phyloP scores from a whole-genome alignment of 23 tunicate genomes.

The Halocynthia roretzi region DNA sequence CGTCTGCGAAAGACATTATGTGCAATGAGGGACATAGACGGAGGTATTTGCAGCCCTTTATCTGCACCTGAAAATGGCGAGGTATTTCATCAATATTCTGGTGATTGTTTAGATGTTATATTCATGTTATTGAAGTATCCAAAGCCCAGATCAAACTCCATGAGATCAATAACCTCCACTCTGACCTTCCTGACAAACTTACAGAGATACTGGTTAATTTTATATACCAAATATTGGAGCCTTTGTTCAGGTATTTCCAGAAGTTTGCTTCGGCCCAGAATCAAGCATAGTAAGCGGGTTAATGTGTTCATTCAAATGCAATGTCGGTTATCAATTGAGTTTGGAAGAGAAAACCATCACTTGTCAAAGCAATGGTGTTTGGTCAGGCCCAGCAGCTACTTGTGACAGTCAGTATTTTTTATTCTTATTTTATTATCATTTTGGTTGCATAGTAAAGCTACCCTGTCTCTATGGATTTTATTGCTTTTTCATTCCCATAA shows the following conservation, averaged over 20 bases:
- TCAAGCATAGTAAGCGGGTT: not conserved
- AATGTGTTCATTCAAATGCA: conserved; percentile 30
- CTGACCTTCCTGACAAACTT: no score
- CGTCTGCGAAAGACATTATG: not conserved
- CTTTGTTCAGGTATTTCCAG: conserved; percentile 9
- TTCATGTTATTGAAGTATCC: no score
- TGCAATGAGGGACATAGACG: not conserved
- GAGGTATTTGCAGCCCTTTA: conserved; percentile 1
- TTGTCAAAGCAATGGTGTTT: conserved; percentile 60
- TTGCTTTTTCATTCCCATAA: not conserved
- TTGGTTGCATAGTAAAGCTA: not conserved
- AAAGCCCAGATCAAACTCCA: no score
- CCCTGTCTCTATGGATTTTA: not conserved
- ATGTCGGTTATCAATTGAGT: conserved; percentile 39
- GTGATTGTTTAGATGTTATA: not conserved
- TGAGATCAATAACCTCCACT: no score
- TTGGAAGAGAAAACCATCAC: not conserved
- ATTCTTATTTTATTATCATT: not conserved
- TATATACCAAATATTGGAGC: no score
- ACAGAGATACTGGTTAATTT: no score
- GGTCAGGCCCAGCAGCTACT: conserved; percentile 37
- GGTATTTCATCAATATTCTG: not conserved
- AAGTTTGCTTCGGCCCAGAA: not conserved
- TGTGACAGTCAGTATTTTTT: conserved; percentile 30
- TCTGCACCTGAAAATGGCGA: conserved; percentile 8